A percentile compares a stretch with the other conserved stretches of the same genome.
phyloP scores from a whole-genome alignment of 2,888 invertebrate genomes.

The Agelastica alni region DNA sequence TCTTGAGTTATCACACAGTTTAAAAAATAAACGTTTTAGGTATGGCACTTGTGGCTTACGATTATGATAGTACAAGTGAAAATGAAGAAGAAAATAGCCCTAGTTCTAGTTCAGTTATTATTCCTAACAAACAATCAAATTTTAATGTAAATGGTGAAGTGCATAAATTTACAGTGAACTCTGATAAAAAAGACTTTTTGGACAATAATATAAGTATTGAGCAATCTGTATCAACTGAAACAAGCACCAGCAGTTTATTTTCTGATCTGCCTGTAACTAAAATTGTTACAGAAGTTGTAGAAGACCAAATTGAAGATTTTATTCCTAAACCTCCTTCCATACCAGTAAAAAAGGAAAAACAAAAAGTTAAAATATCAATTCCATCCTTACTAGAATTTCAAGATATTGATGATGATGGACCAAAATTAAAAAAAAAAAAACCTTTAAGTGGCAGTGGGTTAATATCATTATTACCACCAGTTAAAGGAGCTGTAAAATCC shows the following conservation, averaged over 20 bases:
- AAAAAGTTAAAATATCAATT: conserved; percentile 46
- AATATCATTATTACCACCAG: conserved; percentile 46
- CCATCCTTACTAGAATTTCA: conserved; percentile 46
- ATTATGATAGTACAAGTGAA: conserved; percentile 44
- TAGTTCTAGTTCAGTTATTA: conserved; percentile 4
- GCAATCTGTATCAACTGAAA: background rate
- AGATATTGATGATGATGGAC: conserved; percentile 40
- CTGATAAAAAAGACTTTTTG: background rate
- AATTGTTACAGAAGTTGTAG: conserved; percentile 22
- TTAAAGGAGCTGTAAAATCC: conserved; percentile 40
- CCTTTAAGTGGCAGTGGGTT: conserved; percentile 43
- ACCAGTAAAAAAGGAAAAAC: conserved; percentile 35
- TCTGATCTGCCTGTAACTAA: conserved; percentile 42
- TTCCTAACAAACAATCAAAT: background rate
- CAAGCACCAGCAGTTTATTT: conserved; percentile 32
- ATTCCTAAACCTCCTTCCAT: conserved; percentile 42
- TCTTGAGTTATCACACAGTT: too few relatives aligned
- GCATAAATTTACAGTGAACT: background rate
- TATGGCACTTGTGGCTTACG: conserved; percentile 48
- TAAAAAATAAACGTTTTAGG: too few relatives aligned
- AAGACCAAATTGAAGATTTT: conserved; percentile 47
- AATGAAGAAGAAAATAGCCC: conserved; percentile 35
- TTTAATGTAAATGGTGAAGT: background rate
- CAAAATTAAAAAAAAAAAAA: conserved; percentile 38
- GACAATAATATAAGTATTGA: background rate